Evolutionary conservation across 2,888 invertebrate genomes (phyloP), one percentile per base, ranked within the genome.

Genomic region (Nymphalis urticae): DNA sequence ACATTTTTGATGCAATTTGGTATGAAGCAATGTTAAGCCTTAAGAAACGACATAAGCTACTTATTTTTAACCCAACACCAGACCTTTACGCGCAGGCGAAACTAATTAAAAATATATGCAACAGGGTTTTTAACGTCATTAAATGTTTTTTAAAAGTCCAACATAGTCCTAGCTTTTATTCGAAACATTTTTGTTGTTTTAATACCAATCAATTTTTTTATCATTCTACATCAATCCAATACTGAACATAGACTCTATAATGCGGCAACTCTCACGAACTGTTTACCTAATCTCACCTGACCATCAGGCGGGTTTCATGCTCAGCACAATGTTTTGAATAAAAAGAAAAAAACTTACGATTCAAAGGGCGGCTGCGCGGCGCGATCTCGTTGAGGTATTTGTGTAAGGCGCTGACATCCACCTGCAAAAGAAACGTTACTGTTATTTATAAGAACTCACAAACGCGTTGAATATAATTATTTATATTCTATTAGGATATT

Each of bases 311-410:
- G 42, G 3, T 42, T 42, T 42, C 24, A 8, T 27, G 16, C 16
- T 27, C 32, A 54, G 7, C 27, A 32, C 6, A 16, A 54, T 54
- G 16, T 54, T 48, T 21, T 66, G 36, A n/a, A 62, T 62, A 54
- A 21, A 56, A 56, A 36, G 24, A 50, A 54, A 62, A 61, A 61
- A 36, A 75, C 88, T 85, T 77, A 89, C 89, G 80, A 82, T 77
- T 79, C 77, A 74, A 71, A 69, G 75, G 85, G 84, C 87, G 85
- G 87, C 83, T 85, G 82, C 83, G 85, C 86, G 84, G 84, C 86
- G 86, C 87, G 81, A 80, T 76, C 51, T 68, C 70, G 63, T 76
- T 77, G 75, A 74, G 66, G 48, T 72, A 66, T 74, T 73, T 66
- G 72, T 73, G 61, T 72, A 75, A 74, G 71, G 71, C 68, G 63